Conservation (phyloP, 2,888 invertebrate species). For the Cerastoderma edule region DNA sequence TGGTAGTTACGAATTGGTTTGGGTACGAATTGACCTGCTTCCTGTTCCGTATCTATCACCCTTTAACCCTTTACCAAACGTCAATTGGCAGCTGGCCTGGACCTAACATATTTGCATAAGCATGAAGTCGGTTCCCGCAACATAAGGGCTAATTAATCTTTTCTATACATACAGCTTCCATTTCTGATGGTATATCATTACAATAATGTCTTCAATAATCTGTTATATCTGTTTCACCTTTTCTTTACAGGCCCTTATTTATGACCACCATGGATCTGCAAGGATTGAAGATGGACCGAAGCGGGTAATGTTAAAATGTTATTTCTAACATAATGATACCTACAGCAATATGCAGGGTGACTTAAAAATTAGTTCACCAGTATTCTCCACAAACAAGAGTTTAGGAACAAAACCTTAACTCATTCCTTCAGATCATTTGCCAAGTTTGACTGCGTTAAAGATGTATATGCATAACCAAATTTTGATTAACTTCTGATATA, state of each 20-base stretch:
- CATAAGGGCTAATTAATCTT: background rate
- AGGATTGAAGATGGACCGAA: slow-evolving; percentile 80
- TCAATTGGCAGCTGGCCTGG: background rate
- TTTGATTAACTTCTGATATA: no score
- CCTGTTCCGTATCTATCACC: no score
- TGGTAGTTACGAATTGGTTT: no score
- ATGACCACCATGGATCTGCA: slow-evolving; percentile 73
- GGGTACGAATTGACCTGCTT: no score
- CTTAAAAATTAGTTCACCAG: background rate
- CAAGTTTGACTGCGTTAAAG: no score
- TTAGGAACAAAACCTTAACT: no score
- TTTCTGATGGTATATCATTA: background rate
- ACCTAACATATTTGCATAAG: background rate
- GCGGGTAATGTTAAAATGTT: slow-evolving; percentile 66
- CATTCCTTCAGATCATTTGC: no score
- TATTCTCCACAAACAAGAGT: background rate
- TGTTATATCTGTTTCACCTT: background rate
- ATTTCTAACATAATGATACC: background rate
- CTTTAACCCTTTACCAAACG: background rate
- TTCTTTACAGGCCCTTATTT: slow-evolving; percentile 75
- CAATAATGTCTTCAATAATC: background rate
- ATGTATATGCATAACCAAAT: no score
- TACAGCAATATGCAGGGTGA: background rate
- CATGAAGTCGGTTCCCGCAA: no score
- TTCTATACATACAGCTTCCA: background rate